phyloP scores from a whole-genome alignment of 2,797 vertebrate species.

The Lagodon rhomboides region DNA sequence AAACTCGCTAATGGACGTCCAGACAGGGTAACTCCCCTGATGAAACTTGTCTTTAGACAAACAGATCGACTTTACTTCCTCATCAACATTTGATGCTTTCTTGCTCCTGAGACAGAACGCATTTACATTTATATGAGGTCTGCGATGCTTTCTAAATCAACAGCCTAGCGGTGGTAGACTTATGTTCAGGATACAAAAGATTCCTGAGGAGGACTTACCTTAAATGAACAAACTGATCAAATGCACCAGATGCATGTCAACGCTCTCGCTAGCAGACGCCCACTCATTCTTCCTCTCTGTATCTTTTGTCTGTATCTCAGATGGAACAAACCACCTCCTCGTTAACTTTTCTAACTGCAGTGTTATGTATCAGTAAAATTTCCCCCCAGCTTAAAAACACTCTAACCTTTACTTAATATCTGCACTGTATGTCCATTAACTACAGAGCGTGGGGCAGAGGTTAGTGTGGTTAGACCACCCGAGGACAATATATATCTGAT shows the following conservation, averaged over 20 bases:
- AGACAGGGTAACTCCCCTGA: conserved; percentile 41
- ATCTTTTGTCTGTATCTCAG: not conserved
- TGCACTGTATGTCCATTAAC: not conserved
- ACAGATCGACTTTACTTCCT: conserved; percentile 9
- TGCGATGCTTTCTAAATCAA: not conserved
- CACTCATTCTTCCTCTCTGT: conserved; percentile 17
- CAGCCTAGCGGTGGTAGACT: not conserved
- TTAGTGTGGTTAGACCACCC: not conserved
- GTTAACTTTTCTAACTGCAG: not conserved
- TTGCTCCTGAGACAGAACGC: conserved; percentile 20
- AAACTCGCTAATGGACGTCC: conserved; percentile 52
- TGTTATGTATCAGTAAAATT: conserved; percentile 24
- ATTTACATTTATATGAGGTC: not conserved
- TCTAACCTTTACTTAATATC: not conserved
- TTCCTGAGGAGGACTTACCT: too few relatives aligned
- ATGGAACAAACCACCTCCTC: conserved; percentile 9
- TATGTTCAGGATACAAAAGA: not conserved
- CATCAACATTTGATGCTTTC: not conserved
- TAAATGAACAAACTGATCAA: not conserved
- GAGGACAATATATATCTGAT: not conserved
- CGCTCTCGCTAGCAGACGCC: not conserved
- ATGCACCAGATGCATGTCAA: not conserved
- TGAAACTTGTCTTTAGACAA: conserved; percentile 24
- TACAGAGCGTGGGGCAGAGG: not conserved
- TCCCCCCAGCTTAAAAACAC: conserved; percentile 5